Evolutionary conservation across 2,113 vertebrate genomes (phyloP), one percentile per base, ranked within the genome.

Genomic region (Plotosus lineatus): DNA sequence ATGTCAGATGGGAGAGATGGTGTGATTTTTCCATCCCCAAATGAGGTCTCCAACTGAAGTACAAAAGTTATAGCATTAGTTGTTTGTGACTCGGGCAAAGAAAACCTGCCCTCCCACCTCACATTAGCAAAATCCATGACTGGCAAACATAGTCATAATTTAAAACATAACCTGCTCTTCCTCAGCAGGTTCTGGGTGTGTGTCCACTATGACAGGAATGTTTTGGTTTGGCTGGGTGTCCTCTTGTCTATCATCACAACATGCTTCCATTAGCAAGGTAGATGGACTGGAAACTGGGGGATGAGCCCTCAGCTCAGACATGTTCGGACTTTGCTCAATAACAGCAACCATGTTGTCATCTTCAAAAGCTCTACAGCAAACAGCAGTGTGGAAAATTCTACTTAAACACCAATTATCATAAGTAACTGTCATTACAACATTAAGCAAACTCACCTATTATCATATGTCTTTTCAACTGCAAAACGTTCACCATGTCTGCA

Each of bases 281-380:
- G 92, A 89, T 68, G 90, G 82, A 26, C 85, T 89, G 11, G 85
- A 84, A 7, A 87, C 85, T 14, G 90, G 84, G 36, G 89, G 90
- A 23, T 85, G 83, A 17, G 91, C 89, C 46, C 85, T 61, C 8
- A 89, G 91, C 80, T 91, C 89, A 0, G 90, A 91, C 0, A 85
- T 90, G 61, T 91, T 88, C 14, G 88, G 91, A 63, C 88, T 90
- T 88, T 91, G 89, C 69, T 91, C 44, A 0, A 89, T 91, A 77
- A 91, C 87, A 6, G 48, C 87, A 42, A 86, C 86, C 23, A 88
- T 87, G 44, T 91, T 89, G 8, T 94, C 93, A 19, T 92, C 91
- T 83, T 94, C 93, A 86, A 94, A 95, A 7, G 92, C 93, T 85
- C 94, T 94, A 84, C 1, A 77, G 3, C 50, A 48, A 48, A 77